Evolutionary conservation across 1,140 invertebrate genomes (phyloP).

Genomic region (Cecropterus lyciades): DNA sequence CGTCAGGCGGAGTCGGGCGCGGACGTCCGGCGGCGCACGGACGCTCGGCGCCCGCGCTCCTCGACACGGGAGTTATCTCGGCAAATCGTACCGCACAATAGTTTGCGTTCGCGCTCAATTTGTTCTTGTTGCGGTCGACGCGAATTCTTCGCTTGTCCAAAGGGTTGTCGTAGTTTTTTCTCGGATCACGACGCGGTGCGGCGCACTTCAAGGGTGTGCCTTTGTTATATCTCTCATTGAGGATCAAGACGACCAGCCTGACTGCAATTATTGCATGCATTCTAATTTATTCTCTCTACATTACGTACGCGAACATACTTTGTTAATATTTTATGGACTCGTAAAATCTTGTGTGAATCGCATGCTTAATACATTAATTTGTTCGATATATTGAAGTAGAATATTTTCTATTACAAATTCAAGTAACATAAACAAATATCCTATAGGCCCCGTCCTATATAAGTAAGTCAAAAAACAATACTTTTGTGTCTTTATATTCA

Average conservation of each 20-base stretch:
- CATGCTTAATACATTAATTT: not conserved
- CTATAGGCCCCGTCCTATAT: too few relatives aligned
- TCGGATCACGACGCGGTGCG: conserved; percentile 51
- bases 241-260: conserved; percentile 50
- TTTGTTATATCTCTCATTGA: conserved; percentile 65
- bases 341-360: not conserved
- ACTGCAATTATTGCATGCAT: conserved; percentile 58
- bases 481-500: too few relatives aligned
- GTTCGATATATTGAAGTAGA: too few relatives aligned
- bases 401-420: too few relatives aligned
- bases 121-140: conserved; percentile 80
- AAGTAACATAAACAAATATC: too few relatives aligned
- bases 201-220: conserved; percentile 59
- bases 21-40: conserved; percentile 72
- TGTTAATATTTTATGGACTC: not conserved
- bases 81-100: conserved; percentile 79
- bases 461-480: too few relatives aligned
- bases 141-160: conserved; percentile 79
- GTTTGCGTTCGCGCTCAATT: conserved; percentile 78
- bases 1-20: conserved; percentile 46
- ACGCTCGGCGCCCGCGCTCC: conserved; percentile 65
- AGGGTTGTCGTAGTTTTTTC: conserved; percentile 75
- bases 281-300: conserved; percentile 53
- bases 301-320: conserved; percentile 13
- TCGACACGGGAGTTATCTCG: conserved; percentile 78